Evolutionary conservation across 1,140 invertebrate species (phyloP).

Genomic region (Papilio glaucus): DNA sequence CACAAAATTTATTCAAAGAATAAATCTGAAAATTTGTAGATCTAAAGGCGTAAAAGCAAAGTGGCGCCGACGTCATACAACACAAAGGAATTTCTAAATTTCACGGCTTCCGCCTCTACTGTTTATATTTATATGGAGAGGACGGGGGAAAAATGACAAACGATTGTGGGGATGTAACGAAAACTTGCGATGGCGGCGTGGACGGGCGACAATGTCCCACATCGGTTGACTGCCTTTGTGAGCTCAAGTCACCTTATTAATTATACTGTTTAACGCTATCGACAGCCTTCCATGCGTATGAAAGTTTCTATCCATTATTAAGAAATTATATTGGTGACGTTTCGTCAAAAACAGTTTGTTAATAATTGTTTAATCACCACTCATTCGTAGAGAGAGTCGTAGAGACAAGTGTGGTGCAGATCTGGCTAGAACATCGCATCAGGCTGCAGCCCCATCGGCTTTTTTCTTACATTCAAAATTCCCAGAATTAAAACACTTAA

Average conservation of each 20-base stretch:
- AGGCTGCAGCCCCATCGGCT: no score
- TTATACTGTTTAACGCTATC: neutral
- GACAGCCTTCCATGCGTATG: neutral
- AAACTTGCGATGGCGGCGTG: constrained; percentile 51
- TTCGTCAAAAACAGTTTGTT: no score
- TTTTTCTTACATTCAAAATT: no score
- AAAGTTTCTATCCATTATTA: no score
- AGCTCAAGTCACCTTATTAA: neutral
- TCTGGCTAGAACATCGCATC: no score
- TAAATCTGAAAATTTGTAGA: constrained; percentile 84
- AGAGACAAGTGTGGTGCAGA: no score
- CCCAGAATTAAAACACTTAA: no score
- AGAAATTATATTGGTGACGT: no score
- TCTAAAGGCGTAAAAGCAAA: constrained; percentile 81
- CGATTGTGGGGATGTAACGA: constrained; percentile 61
- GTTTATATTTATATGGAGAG: constrained; percentile 79
- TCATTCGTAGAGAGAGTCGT: no score
- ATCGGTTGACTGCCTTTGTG: constrained; percentile 28
- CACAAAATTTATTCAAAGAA: constrained; percentile 83
- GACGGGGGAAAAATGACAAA: constrained; percentile 78
- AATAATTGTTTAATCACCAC: no score
- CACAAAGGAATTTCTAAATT: constrained; percentile 83
- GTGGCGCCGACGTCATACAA: constrained; percentile 75
- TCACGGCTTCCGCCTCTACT: constrained; percentile 78
- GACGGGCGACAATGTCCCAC: constrained; percentile 51